Evolutionary conservation across 2,797 vertebrate genomes (phyloP), one percentile per base, ranked within the genome.

Genomic region (Gymnodraco acuticeps): DNA sequence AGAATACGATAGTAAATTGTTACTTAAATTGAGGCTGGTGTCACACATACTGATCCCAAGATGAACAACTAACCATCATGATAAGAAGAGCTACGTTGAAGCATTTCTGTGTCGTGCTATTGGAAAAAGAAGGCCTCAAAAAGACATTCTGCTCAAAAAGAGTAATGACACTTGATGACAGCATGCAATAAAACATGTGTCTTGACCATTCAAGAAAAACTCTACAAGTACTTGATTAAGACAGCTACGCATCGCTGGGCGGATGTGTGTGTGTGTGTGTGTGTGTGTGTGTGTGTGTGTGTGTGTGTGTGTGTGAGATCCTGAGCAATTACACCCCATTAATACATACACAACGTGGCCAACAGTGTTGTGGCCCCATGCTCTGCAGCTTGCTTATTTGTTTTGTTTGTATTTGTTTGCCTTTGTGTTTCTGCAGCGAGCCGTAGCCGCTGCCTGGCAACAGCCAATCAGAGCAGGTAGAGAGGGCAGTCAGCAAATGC

Each of bases 381-480:
- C 73, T 76, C 48, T 5, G 43, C 69, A 38, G 56, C 58, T 31
- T 42, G 50, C 70, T 60, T 51, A 66, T 82, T 90, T 85, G 87
- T 85, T 89, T 88, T 76, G 56, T 14, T 55, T 69, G 66, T 27
- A 84, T 91, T 88, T 81, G 77, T 82, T 84, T 67, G 75, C 55
- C 75, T 86, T 85, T 80, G 63, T 79, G 60, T 77, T 83, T 61
- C 54, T 64, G 56, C 85, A 67, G 53, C 38, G 72, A 87, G 16
- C 84, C 50, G 53, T 78, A 64, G 71, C 78, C 78, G 88, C 84
- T 82, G 70, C 85, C 67, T 78, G 77, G 80, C 84, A 88, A 88
- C 87, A 33, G 75, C 91, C 88, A 91, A 92, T 92, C 80, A 59
- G 53, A 60, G 23, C 1, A 8, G 48, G 12, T 67, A 50, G 3